Evolutionary conservation across 2,797 vertebrate species (phyloP).

Genomic region (Oophaga sylvatica): DNA sequence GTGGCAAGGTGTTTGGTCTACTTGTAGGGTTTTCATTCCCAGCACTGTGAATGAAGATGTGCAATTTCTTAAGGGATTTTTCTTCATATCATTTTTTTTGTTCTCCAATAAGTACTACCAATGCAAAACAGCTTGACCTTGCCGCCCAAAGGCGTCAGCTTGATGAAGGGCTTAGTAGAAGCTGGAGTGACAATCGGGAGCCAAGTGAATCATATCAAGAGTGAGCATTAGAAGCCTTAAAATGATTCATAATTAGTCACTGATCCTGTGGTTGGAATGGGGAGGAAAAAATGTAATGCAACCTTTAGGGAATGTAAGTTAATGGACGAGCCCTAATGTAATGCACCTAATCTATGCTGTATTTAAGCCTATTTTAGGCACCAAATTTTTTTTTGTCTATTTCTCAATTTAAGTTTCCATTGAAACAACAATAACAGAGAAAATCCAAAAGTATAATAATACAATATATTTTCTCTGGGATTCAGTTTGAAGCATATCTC

Average conservation of each 20-base stretch:
- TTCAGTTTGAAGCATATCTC: neutral
- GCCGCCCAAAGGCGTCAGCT: constrained; percentile 73
- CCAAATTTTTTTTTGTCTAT: constrained; percentile 55
- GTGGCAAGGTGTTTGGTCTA: constrained; percentile 80
- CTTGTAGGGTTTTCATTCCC: constrained; percentile 66
- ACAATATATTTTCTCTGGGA: constrained; percentile 1
- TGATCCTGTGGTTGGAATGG: constrained; percentile 77
- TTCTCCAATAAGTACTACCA: constrained; percentile 68
- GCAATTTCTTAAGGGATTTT: constrained; percentile 68
- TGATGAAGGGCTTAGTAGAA: constrained; percentile 81
- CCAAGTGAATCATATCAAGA: constrained; percentile 85
- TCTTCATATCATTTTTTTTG: constrained; percentile 56
- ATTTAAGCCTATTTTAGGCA: constrained; percentile 48
- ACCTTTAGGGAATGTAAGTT: constrained; percentile 71
- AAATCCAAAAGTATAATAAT: neutral
- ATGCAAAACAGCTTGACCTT: constrained; percentile 76
- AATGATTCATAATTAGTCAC: constrained; percentile 83
- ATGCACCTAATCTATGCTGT: constrained; percentile 67
- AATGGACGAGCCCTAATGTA: constrained; percentile 70
- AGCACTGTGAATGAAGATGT: constrained; percentile 66
- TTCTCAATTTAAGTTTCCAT: constrained; percentile 52
- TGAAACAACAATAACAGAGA: neutral
- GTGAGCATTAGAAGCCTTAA: constrained; percentile 79
- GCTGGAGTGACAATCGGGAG: constrained; percentile 77
- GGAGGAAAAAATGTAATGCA: constrained; percentile 74